These are phyloP conservation scores for Parus major DNA, from an alignment of 2,113 vertebrate genomes.

Conservation along the genomic window DNA sequence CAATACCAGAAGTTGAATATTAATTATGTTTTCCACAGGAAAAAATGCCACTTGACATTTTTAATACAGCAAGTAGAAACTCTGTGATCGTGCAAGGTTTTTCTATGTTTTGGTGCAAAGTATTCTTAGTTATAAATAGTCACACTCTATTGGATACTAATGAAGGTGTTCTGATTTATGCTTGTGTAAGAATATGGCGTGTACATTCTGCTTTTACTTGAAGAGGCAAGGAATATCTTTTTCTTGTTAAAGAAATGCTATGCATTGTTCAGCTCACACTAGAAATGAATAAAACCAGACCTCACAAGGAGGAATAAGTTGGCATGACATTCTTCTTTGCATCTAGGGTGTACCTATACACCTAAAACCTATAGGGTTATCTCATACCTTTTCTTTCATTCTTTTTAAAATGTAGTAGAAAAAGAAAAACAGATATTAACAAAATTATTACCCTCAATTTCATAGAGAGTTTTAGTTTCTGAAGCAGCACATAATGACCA, in stretches of 20 bases:
- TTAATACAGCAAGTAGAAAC: not conserved
- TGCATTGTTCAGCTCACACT: slow-evolving; percentile 36
- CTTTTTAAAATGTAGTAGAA: slow-evolving; percentile 1
- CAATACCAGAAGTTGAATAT: not conserved
- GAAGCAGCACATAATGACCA: not conserved
- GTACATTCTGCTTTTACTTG: not conserved
- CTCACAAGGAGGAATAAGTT: slow-evolving; percentile 38
- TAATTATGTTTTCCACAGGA: not conserved
- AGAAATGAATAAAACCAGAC: slow-evolving; percentile 37
- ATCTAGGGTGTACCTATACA: not conserved
- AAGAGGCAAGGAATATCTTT: slow-evolving; percentile 13
- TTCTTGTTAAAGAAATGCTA: slow-evolving; percentile 20
- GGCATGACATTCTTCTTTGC: slow-evolving; percentile 21
- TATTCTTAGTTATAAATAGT: not conserved
- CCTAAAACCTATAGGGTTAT: not conserved
- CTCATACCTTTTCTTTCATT: not conserved
- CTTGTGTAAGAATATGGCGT: not conserved
- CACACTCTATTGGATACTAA: accelerated
- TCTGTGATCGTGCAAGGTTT: not conserved
- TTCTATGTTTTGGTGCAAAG: not conserved
- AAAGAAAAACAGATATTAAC: not conserved
- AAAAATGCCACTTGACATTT: not conserved
- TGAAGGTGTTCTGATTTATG: not conserved
- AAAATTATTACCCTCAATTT: not conserved
- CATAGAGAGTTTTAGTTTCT: not conserved